These are phyloP conservation scores for Drosophila fulvimacula DNA, from an alignment of 2,888 invertebrate species.

Conservation along the genomic window DNA sequence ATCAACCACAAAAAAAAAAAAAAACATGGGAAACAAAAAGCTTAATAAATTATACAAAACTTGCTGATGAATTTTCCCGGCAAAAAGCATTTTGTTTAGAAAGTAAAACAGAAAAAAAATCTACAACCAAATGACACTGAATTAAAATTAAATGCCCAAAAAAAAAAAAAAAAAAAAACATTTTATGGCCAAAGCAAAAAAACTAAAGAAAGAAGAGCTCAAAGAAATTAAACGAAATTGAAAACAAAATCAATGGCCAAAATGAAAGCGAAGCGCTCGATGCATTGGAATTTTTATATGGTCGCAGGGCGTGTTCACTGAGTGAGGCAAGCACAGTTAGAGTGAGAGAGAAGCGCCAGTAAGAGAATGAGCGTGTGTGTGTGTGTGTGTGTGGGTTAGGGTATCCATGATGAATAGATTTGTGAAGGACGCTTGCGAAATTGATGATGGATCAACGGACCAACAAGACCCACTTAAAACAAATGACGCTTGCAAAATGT, in stretches of 20 bases:
- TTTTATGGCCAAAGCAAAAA: conserved; percentile 25
- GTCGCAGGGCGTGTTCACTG: conserved; percentile 47
- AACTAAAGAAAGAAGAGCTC: conserved; percentile 24
- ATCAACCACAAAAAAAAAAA: conserved; percentile 6
- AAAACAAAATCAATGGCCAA: conserved; percentile 72
- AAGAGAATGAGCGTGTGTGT: background rate
- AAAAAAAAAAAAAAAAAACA: conserved; percentile 21
- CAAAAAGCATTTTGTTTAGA: conserved; percentile 60
- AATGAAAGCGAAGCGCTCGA: conserved; percentile 61
- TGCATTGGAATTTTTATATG: conserved; percentile 54
- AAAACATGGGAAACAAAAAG: conserved; percentile 20
- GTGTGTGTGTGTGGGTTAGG: background rate
- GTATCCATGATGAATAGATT: conserved; percentile 12
- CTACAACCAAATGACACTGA: conserved; percentile 48
- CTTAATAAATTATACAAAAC: conserved; percentile 54
- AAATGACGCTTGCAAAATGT: conserved; percentile 40
- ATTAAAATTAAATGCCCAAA: conserved; percentile 45
- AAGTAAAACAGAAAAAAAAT: conserved; percentile 45
- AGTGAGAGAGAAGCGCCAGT: background rate
- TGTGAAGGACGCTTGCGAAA: conserved; percentile 43
- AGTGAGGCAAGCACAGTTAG: background rate
- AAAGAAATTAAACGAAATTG: conserved; percentile 67
- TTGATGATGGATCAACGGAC: conserved; percentile 40
- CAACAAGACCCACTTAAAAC: conserved; percentile 41
- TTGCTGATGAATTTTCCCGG: conserved; percentile 53